Base-by-base conservation (phyloP, 2,113 vertebrate genomes). In the Neogale vison region DNA sequence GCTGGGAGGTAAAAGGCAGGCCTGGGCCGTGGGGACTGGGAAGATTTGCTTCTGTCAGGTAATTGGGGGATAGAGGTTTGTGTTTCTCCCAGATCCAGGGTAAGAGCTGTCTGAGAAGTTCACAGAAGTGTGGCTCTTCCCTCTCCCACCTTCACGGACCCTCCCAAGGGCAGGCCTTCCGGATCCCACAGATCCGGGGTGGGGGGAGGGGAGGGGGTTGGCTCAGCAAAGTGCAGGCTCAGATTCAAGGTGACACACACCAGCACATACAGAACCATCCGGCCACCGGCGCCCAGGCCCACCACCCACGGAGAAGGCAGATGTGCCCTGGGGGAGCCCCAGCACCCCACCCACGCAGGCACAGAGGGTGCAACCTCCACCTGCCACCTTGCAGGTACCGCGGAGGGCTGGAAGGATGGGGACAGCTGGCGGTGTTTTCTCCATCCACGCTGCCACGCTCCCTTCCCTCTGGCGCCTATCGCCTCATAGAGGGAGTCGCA, bases 231-330 rank as follows among this genome's bases (percentile, higher is more conserved):
- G 26, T 50, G 76, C 61, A 45, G 65, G 55, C 72, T 86, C 93
- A 71, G 74, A 61, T 69, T 98, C 97, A 97, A 98, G 97, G 98
- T 95, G 94, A 95, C 96, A 93, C 63, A 23, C 42, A 71, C 31
- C 42, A 95, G 80, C 57, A n/a, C 50, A n/a, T 7, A 29, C 77
- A 89, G 76, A 94, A 74, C 50, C 57, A 14, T 23, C 31, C 36
- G 4, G n/a, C 29, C 5, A 26, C 24, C 45, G 2, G 0, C 45
- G 50, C 55, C 81, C 50, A 74, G 86, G 52, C 63, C 92, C 18
- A 2, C 92, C 18, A 2, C 83, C 59, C 77, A 76, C 82, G 29
- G 84, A 96, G 88, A 86, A 11, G 61, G 45, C 93, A 86, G n/a
- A 88, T 89, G 47, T 42, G 59, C 72, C 4, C 21, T 39, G 96